phyloP scores from a whole-genome alignment of 2,888 invertebrate species.

The Bombylius major region DNA sequence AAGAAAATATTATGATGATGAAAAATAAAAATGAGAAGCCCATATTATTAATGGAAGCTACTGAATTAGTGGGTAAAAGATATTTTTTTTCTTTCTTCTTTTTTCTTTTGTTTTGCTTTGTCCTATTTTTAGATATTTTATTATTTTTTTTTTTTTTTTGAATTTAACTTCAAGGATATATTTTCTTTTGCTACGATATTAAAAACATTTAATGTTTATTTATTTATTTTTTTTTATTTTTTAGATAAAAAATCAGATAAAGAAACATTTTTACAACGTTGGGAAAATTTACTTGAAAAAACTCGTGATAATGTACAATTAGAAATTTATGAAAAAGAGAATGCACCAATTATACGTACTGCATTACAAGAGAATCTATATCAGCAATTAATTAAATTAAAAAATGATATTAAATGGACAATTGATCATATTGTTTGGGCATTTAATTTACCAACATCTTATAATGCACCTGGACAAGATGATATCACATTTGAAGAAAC shows the following conservation, averaged over 20 bases:
- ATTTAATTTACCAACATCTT: conserved; percentile 33
- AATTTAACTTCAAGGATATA: too few species aligned
- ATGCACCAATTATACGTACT: conserved; percentile 21
- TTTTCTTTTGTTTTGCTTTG: too few species aligned
- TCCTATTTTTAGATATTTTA: too few species aligned
- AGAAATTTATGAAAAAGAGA: conserved; percentile 22
- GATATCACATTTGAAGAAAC: conserved; percentile 32
- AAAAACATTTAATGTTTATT: too few species aligned
- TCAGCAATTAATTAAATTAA: conserved; percentile 40
- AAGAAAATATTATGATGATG: not conserved
- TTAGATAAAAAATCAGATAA: not conserved
- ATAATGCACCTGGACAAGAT: conserved; percentile 32
- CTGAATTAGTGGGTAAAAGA: not conserved
- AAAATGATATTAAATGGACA: conserved; percentile 39
- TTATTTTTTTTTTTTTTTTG: too few species aligned
- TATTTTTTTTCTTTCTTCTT: not conserved
- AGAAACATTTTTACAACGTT: conserved; percentile 44
- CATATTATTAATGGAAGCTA: not conserved
- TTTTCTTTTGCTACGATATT: too few species aligned
- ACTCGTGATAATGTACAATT: conserved; percentile 40
- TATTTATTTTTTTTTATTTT: too few species aligned
- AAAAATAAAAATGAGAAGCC: not conserved
- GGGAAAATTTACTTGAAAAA: conserved; percentile 40
- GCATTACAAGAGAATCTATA: conserved; percentile 26
- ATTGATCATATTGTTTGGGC: conserved; percentile 31